Evolutionary conservation across 2,888 invertebrate genomes (phyloP), one percentile per base, ranked within the genome.

Genomic region (Acleris laterana): DNA sequence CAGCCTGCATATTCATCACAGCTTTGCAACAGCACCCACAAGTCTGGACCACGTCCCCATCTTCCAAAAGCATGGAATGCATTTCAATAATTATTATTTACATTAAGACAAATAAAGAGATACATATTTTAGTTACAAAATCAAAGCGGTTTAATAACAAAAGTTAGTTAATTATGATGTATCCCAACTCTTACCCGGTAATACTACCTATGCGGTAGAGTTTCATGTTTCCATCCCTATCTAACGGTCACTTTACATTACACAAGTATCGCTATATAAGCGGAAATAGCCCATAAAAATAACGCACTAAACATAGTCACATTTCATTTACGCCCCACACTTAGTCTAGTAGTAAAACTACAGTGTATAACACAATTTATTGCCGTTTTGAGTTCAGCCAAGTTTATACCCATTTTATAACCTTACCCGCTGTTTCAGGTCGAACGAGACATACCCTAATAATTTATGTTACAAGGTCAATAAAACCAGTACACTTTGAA

Each of bases 401-500:
- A 71, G 70, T 73, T 77, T 72, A 79, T 77, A 74, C 71, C 52
- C 68, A 68, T 67, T 80, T 81, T 81, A 80, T 75, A 70, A 63
- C 56, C 59, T 68, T 63, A 42, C 78, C 78, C 69, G 79, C 77
- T 81, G 80, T 79, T 77, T 72, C 78, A 52, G 56, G 72, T 74
- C 74, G 75, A 73, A 77, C 79, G 79, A 79, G 77, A 78, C 71
- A 74, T 72, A 68, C 74, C 70, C 71, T 74, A 70, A 72, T 68
- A 61, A 71, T 81, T 81, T 76, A 78, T 75, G 80, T 77, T 76
- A 71, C 66, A 71, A 70, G 72, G 70, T 65, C 72, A 72, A 68
- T 69, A 72, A 75, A 74, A 74, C 69, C 72, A 70, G 52, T 56
- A 19, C 22, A 50, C 51, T 46, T 69, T 59, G 65, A 56, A 20